Evolutionary conservation across 2,888 invertebrate genomes (phyloP).

Genomic region (Byasa hedistus): DNA sequence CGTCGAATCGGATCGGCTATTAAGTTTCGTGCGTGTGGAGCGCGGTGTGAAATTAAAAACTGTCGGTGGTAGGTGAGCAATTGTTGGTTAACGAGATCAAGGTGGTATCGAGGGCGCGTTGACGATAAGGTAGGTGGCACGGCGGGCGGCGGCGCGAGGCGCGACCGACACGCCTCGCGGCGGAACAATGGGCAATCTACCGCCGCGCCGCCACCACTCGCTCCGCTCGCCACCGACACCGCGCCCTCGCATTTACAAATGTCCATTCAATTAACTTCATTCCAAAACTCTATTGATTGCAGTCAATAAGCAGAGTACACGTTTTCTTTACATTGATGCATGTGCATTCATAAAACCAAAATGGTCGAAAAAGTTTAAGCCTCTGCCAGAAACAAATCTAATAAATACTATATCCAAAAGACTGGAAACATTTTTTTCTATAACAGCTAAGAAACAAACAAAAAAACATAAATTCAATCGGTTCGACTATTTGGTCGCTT

Average conservation of each 20-base stretch:
- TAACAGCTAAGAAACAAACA: too few species aligned
- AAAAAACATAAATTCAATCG: too few species aligned
- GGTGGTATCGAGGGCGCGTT: constrained; percentile 59
- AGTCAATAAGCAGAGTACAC: background rate
- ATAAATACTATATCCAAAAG: too few species aligned
- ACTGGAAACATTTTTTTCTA: too few species aligned
- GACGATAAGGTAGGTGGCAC: constrained; percentile 70
- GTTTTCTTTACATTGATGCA: too few species aligned
- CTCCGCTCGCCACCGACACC: constrained; percentile 39
- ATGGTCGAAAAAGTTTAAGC: background rate
- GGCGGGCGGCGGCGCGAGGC: constrained; percentile 67
- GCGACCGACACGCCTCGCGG: constrained; percentile 68
- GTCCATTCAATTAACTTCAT: constrained; percentile 22
- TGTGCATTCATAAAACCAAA: background rate
- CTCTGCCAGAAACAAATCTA: background rate
- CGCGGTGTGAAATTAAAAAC: constrained; percentile 53
- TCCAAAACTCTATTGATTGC: constrained; percentile 22
- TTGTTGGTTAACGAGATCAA: constrained; percentile 71
- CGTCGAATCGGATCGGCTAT: constrained; percentile 29
- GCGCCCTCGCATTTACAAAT: constrained; percentile 12
- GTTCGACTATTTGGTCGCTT: too few species aligned
- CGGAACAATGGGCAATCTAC: constrained; percentile 73
- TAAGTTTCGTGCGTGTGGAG: constrained; percentile 37
- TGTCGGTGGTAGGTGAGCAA: constrained; percentile 63
- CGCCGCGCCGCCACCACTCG: constrained; percentile 48